Evolutionary conservation across 2,113 vertebrate genomes (phyloP).

Genomic region (Grallaria varia): DNA sequence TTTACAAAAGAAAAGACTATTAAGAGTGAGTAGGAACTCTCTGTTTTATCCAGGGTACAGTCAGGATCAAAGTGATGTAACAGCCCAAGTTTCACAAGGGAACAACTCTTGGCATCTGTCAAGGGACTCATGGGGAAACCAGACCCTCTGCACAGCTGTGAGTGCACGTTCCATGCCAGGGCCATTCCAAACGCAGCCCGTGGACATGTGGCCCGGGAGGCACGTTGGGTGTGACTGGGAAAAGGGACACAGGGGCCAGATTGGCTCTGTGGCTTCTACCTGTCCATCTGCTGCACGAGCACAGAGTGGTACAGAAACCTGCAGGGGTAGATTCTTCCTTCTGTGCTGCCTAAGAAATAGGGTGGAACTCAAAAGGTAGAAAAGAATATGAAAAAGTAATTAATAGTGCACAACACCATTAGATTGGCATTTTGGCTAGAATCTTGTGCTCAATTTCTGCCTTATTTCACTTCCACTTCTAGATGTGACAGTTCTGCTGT

Average conservation of each 20-base stretch:
- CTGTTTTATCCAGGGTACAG: not conserved
- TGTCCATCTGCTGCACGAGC: slow-evolving; percentile 74
- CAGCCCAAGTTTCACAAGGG: not conserved
- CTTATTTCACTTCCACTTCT: not conserved
- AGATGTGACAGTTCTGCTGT: not conserved
- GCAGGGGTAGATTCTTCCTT: not conserved
- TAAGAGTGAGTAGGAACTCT: not conserved
- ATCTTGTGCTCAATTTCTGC: not conserved
- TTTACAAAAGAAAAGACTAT: not conserved
- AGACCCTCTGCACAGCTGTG: slow-evolving; percentile 67
- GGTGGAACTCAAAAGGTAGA: not conserved
- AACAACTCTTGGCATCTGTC: not conserved
- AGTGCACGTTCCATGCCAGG: slow-evolving; percentile 67
- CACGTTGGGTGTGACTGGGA: slow-evolving; percentile 68
- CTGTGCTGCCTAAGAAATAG: not conserved
- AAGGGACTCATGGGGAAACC: not conserved
- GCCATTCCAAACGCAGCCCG: slow-evolving; percentile 76
- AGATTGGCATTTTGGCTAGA: not conserved
- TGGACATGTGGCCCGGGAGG: slow-evolving; percentile 70
- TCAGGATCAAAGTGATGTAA: not conserved
- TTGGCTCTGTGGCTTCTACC: slow-evolving; percentile 77
- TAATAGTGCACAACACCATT: not conserved
- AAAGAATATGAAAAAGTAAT: not conserved
- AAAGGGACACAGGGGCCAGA: slow-evolving; percentile 68
- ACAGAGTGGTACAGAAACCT: not conserved